Conservation (phyloP, 2,888 invertebrate species). For the Caenorhabditis zanzibari region DNA sequence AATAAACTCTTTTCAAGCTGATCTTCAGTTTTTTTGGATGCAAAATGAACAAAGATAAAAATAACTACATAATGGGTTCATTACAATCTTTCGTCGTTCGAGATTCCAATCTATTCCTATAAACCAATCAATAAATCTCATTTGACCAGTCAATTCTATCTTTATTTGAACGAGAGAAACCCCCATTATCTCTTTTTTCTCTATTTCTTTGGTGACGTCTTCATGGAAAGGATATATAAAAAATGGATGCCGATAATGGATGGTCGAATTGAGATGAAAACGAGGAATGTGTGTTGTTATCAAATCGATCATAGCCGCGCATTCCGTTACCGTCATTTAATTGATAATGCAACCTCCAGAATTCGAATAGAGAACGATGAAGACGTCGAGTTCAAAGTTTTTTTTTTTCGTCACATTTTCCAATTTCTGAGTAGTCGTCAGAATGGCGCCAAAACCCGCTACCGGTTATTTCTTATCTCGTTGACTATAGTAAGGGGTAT, state of each 20-base stretch:
- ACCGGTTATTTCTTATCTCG: slow-evolving; percentile 38
- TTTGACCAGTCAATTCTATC: slow-evolving; percentile 21
- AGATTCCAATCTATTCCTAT: slow-evolving; percentile 14
- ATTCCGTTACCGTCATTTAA: slow-evolving; percentile 42
- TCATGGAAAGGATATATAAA: slow-evolving; percentile 34
- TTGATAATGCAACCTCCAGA: slow-evolving; percentile 46
- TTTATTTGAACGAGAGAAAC: slow-evolving; percentile 27
- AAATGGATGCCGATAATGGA: slow-evolving; percentile 56
- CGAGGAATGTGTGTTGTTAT: slow-evolving; percentile 49
- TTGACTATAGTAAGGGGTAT: slow-evolving; percentile 6
- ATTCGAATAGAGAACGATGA: slow-evolving; percentile 17
- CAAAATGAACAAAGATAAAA: no score
- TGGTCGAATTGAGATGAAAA: slow-evolving; percentile 23
- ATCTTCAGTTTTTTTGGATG: neutral
- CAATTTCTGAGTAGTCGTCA: slow-evolving; percentile 30
- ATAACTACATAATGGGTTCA: neutral
- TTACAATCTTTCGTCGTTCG: neutral
- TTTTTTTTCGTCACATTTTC: slow-evolving; percentile 16
- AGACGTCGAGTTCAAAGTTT: slow-evolving; percentile 39
- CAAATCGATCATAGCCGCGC: slow-evolving; percentile 65
- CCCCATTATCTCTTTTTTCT: slow-evolving; percentile 5
- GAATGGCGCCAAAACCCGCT: slow-evolving; percentile 43
- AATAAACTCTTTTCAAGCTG: slow-evolving; percentile 40
- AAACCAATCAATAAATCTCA: slow-evolving; percentile 6
- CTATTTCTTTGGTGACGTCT: slow-evolving; percentile 19